phyloP scores from a whole-genome alignment of 2,113 vertebrate genomes.

The Heliornis fulica region DNA sequence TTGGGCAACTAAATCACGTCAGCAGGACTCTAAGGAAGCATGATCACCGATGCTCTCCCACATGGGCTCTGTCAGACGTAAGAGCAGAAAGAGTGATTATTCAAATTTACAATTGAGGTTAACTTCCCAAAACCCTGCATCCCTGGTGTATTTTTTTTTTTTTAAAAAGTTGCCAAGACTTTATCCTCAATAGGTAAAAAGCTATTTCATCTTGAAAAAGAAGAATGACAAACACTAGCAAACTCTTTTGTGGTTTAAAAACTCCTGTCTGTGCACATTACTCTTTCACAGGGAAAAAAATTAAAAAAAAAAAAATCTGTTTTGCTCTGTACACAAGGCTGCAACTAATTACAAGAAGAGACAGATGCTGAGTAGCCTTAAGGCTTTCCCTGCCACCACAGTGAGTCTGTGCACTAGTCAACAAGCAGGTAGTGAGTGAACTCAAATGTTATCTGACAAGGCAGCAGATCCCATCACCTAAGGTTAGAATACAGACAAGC shows the following conservation, averaged over 20 bases:
- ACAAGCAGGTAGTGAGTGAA: conserved; percentile 79
- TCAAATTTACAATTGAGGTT: neutral
- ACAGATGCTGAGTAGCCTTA: conserved; percentile 79
- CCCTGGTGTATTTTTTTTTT: too few species aligned
- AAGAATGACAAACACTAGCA: conserved; percentile 38
- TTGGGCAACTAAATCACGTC: neutral
- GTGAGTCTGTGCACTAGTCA: conserved; percentile 70
- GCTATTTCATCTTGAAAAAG: conserved; percentile 22
- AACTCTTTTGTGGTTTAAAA: conserved; percentile 70
- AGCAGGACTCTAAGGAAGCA: neutral
- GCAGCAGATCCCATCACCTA: conserved; percentile 83
- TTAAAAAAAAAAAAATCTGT: conserved; percentile 39
- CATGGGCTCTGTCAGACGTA: neutral
- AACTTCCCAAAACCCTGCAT: neutral
- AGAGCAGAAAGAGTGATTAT: neutral
- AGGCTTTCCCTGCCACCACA: conserved; percentile 76
- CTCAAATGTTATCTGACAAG: conserved; percentile 88
- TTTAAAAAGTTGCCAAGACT: too few species aligned
- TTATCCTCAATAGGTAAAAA: neutral
- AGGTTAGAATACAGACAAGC: conserved; percentile 81
- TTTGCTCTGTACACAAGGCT: conserved; percentile 75
- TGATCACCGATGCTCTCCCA: neutral
- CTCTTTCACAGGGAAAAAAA: conserved; percentile 8
- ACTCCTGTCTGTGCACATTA: conserved; percentile 78
- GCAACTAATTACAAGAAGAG: conserved; percentile 86